Base-by-base conservation (phyloP, 2,888 invertebrate genomes). In the Nezara viridula region DNA sequence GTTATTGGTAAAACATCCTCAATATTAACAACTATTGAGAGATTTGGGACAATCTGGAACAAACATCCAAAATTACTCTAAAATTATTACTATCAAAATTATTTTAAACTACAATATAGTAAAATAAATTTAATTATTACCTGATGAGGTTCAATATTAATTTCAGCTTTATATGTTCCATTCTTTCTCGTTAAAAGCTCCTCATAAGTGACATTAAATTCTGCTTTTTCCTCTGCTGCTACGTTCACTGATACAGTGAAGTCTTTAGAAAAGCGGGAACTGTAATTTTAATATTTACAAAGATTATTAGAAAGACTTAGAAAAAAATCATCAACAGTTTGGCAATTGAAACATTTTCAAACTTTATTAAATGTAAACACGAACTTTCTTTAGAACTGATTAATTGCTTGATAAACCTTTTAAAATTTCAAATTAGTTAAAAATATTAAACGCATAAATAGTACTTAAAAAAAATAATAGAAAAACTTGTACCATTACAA, bases 121-220 rank as follows among this genome's bases (percentile, higher is more conserved):
- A 27, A 27, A 14, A 37, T 77, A 88, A 19, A 44, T 49, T 73
- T 88, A 3, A 27, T 16, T 27, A 27, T 91, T 90, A 92, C 92
- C 91, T 95, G 94, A 47, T 96, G 95, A 0, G 96, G 96, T 92
- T 95, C 95, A 86, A 96, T 93, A 92, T 96, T 95, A 89, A 96
- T 94, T 19, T 95, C 94, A 91, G 95, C 94, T 92, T 96, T 95
- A 93, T 96, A 96, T 21, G 94, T 94, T 14, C 95, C 95, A 90
- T 95, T 94, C 89, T 94, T 94, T 7, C 96, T 94, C 27, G 94
- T 92, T 86, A 96, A 92, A 73, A 96, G 92, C 92, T 96, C 96
- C 92, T 96, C 96, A 92, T 97, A 97, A 0, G 95, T 96, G 91
- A 96, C 92, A 92, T 95, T 95, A 92, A 97, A 97, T 2, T 94